Evolutionary conservation across 2,888 invertebrate genomes (phyloP).

Genomic region (Microctonus brassicae): DNA sequence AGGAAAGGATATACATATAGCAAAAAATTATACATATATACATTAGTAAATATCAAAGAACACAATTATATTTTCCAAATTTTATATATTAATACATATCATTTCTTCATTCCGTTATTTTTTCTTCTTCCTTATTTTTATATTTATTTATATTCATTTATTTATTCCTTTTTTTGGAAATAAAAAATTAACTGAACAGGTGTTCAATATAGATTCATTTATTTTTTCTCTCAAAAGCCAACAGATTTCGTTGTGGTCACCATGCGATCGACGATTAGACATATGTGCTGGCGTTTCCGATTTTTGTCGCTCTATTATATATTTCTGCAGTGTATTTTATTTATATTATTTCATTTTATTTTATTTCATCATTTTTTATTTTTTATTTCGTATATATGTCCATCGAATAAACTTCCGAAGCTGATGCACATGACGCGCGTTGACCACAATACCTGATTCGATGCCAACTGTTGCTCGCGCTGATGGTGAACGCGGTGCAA

Average conservation of each 20-base stretch:
- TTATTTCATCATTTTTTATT: not conserved
- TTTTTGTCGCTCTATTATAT: constrained; percentile 28
- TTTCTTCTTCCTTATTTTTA: not conserved
- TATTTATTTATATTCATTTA: not conserved
- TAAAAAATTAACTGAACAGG: constrained; percentile 28
- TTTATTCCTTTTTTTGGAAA: not conserved
- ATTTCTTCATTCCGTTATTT: not conserved
- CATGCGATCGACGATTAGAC: constrained; percentile 34
- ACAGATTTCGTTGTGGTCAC: constrained; percentile 30
- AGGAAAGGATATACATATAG: not conserved
- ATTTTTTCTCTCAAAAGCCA: not conserved
- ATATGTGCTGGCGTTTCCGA: constrained; percentile 29
- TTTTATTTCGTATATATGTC: constrained; percentile 1
- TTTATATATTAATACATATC: not conserved
- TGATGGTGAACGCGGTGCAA: not conserved
- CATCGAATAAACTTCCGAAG: constrained; percentile 47
- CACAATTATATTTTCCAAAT: not conserved
- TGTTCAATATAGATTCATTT: constrained; percentile 18
- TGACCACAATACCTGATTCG: constrained; percentile 58
- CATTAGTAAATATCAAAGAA: not conserved
- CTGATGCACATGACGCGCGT: constrained; percentile 56
- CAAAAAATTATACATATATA: not conserved
- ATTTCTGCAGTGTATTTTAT: constrained; percentile 5
- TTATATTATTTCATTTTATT: not conserved
- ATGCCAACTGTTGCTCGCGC: constrained; percentile 52